phyloP scores from a whole-genome alignment of 2,888 invertebrate genomes.

The Pyrocoelia pectoralis region DNA sequence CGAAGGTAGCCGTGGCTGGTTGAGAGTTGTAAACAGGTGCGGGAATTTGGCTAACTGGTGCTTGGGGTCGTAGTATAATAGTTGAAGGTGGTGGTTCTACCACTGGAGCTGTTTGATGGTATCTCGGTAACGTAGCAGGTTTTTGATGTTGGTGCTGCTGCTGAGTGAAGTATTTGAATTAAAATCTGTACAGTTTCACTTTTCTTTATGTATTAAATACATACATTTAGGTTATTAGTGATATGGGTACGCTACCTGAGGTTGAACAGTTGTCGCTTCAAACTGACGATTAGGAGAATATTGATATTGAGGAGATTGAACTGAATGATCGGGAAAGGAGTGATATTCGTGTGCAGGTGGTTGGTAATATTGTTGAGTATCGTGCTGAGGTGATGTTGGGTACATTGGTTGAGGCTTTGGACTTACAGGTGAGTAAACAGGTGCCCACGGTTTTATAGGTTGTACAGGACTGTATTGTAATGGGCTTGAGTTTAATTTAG shows the following conservation, averaged over 20 bases:
- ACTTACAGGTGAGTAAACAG: constrained; percentile 59
- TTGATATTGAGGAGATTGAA: constrained; percentile 40
- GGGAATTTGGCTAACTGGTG: constrained; percentile 79
- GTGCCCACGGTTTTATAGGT: constrained; percentile 60
- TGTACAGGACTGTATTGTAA: constrained; percentile 50
- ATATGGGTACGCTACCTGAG: constrained; percentile 22
- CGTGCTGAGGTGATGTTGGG: constrained; percentile 44
- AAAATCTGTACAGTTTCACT: not conserved
- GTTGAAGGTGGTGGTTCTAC: constrained; percentile 72
- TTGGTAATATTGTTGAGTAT: constrained; percentile 33
- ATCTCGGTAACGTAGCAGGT: constrained; percentile 38
- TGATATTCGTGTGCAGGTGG: constrained; percentile 28
- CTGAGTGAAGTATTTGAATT: constrained; percentile 2
- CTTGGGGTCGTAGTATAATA: constrained; percentile 76
- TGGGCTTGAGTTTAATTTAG: constrained; percentile 47
- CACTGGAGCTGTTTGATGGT: constrained; percentile 40
- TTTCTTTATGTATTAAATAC: not conserved
- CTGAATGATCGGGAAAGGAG: constrained; percentile 40
- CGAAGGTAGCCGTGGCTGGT: constrained; percentile 77
- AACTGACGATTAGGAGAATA: constrained; percentile 37
- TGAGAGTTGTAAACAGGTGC: constrained; percentile 80
- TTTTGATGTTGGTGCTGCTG: constrained; percentile 23
- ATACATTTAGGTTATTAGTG: not conserved
- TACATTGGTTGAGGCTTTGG: constrained; percentile 56
- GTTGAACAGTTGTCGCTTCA: constrained; percentile 15